Evolutionary conservation across 2,888 invertebrate species (phyloP), one percentile per base, ranked within the genome.

Genomic region (Horisme vitalbata): DNA sequence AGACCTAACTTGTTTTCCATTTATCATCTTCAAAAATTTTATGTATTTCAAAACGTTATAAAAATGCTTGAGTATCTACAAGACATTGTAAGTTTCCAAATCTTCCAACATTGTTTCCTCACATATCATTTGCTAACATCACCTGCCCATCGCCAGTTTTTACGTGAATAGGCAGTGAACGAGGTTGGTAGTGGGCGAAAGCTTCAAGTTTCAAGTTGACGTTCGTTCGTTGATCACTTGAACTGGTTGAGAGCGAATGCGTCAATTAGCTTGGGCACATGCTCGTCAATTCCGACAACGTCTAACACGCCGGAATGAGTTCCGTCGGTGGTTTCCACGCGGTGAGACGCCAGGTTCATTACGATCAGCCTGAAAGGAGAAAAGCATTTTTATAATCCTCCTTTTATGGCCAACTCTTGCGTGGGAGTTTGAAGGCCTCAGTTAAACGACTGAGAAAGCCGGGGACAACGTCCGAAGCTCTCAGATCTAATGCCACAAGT

Each of bases 261-360:
- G 74, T 93, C 92, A 38, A 94, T 86, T 24, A 93, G 63, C 60
- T 87, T 90, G 26, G 93, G 92, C 41, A 93, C 90, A 62, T 91
- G 85, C 28, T 90, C 91, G 70, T 94, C 92, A 56, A 94, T 88
- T 37, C 94, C 94, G 48, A 92, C 81, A 24, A 94, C 87, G 63
- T 92, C 92, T 31, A 94, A 80, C n/a, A 91, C 81, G 33, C 91
- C 91, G 38, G 83, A 79, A 63, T 91, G 87, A 14, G 65, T 75
- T 41, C 87, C 90, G 60, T 90, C 86, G 1, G 90, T 87, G 2
- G 86, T 79, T 21, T 62, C 68, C 28, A 90, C 79, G 50, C 90
- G 87, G 51, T 91, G 87, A n/a, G 90, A 86, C 9, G 90, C 90
- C 59, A 93, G 71, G 26, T 91, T 91, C 78, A 93, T 85, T 37